Conservation (phyloP, 2,113 vertebrate genomes). For the Epinephelus lanceolatus region DNA sequence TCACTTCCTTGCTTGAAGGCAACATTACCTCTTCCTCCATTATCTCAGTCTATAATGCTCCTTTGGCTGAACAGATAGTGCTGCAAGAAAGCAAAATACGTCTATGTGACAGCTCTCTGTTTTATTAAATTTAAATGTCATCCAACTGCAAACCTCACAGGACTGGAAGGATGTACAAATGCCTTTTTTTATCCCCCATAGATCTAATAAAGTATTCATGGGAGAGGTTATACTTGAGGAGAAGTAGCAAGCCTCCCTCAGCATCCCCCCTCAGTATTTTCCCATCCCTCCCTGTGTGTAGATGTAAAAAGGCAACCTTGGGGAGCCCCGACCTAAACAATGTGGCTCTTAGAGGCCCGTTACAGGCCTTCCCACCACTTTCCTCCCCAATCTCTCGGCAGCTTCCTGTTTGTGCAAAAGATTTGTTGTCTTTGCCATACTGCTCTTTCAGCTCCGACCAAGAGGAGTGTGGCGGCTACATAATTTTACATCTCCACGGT, state of each 20-base stretch:
- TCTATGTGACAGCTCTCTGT: conserved; percentile 40
- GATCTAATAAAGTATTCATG: conserved; percentile 70
- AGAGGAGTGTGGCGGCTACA: conserved; percentile 46
- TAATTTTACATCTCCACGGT: conserved; percentile 49
- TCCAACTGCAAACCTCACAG: conserved; percentile 36
- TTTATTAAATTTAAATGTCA: conserved; percentile 56
- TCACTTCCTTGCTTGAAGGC: conserved; percentile 55
- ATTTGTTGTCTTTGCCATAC: conserved; percentile 76
- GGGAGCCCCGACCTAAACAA: conserved; percentile 73
- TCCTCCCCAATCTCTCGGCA: conserved; percentile 46
- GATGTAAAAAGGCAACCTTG: conserved; percentile 72
- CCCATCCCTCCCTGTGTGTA: conserved; percentile 68
- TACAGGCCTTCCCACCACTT: conserved; percentile 65
- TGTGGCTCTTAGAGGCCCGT: conserved; percentile 56
- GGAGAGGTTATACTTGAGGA: conserved; percentile 65
- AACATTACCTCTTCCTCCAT: conserved; percentile 54
- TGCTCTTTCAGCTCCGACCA: conserved; percentile 50
- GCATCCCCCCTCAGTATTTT: conserved; percentile 45
- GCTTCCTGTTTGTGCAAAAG: conserved; percentile 82
- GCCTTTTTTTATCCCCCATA: conserved; percentile 19
- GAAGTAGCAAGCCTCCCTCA: conserved; percentile 55
- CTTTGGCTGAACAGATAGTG: conserved; percentile 38
- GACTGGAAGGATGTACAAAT: conserved; percentile 42
- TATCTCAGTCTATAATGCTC: conserved; percentile 42
- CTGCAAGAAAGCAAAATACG: conserved; percentile 32